Base-by-base conservation (phyloP, 2,797 vertebrate genomes). In the Ibycter americanus region DNA sequence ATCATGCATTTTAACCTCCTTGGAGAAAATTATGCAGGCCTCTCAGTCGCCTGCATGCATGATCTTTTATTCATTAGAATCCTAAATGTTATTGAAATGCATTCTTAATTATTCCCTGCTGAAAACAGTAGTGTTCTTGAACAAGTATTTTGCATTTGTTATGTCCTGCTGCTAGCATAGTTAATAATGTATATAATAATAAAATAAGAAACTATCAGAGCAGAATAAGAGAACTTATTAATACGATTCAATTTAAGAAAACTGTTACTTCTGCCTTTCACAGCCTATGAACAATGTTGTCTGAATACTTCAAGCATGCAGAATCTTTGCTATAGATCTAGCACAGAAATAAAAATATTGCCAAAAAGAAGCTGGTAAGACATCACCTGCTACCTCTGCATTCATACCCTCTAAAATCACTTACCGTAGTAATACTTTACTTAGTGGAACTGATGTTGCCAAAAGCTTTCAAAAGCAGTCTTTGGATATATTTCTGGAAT, bases 31-130 rank as follows among this genome's bases (percentile, higher is more conserved):
- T 97, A 94, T 94, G 73, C 96, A 92, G 88, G 65, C 73, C 74
- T 93, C 72, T 32, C 34, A 85, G 90, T 87, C 96, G 87, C 67
- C 95, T 91, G 55, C 70, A 22, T 96, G 81, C 83, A 71, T 86
- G 91, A 97, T 98, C 90, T 97, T 97, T 97, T 97, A 98, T 97
- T 97, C 96, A 97, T 97, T 96, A 97, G 89, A 96, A 96, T 96
- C 54, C 92, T 96, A 96, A 97, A 97, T 97, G 91, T 97, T 97
- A 97, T 95, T 97, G 96, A 97, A 97, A 96, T 96, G 95, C 96
- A 94, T 96, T 96, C 96, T 96, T 97, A 98, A 98, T 97, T 97
- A 96, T 97, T 97, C 95, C 88, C 74, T 81, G 77, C 86, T 93
- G 97, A 93, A 97, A 97, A 94, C 93, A 91, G 93, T 79, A 84